Evolutionary conservation across 2,797 vertebrate species (phyloP), one percentile per base, ranked within the genome.

Genomic region (Nannoperca australis): DNA sequence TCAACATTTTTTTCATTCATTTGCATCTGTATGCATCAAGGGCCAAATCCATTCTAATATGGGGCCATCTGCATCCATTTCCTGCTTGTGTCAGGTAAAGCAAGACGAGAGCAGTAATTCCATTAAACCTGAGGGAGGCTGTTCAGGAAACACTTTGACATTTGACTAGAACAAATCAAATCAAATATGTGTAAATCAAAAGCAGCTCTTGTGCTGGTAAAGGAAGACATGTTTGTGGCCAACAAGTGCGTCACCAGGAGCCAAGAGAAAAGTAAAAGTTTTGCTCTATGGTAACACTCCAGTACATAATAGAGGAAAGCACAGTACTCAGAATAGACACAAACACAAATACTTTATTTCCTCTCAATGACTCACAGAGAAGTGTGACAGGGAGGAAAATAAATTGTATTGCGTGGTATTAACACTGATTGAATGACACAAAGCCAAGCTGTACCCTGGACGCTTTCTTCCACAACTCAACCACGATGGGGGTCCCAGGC

Each of bases 11-110:
- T 62, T 79, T 74, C 54, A 76, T 76, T 88, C 72, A 91, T 92
- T 92, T 90, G 82, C 88, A 91, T 93, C 65, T 76, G 78, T 67
- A 62, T 88, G 75, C 70, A 86, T 88, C 83, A 70, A 82, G 71
- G 67, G 44, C 71, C 60, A 22, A 65, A 60, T 63, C 58, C 79
- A 62, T 60, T 85, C 84, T 55, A 55, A 53, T 74, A 63, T 55
- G 17, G 63, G 63, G 50, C 79, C 81, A 85, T 77, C 79, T 73
- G 56, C 85, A 79, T 61, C 76, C 59, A 59, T 81, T 83, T 67
- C 64, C 78, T 77, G 63, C 32, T 47, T 5, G 9, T 64, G 63
- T 40, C 56, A 62, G 67, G 65, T 59, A 53, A 66, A 77, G 53
- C 47, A 40, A 68, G 38, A 69, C 3, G 12, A 69, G 44, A 73